Evolutionary conservation across 2,888 invertebrate genomes (phyloP), one percentile per base, ranked within the genome.

Genomic region (Cheiracanthium punctorium): DNA sequence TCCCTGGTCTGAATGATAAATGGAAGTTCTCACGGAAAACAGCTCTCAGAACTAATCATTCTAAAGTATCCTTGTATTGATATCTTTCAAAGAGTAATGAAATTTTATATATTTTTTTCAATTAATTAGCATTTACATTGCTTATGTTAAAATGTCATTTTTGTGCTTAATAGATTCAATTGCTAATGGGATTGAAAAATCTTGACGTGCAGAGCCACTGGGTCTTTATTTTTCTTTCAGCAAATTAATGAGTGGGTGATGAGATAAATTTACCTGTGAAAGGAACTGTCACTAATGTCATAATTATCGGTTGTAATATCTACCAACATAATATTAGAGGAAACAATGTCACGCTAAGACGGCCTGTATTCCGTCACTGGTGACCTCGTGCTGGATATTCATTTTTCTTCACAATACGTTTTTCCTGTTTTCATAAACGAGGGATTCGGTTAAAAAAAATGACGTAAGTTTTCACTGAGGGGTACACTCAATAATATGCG

Each of bases 251-350:
- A 48, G 48, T 17, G 17, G n/a, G 17, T 17, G 48, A n/a, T n/a
- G n/a, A 48, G 14, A 48, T 17, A 48, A 37, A 24, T 58, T 24
- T 58, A 58, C 12, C 20, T 24, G 24, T 58, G 24, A n/a, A 58
- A 58, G 58, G 24, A 58, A 24, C 2, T 58, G 58, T 58, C 58
- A 24, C 24, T 58, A 58, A 58, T 58, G 4, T 1, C 58, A 20
- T 58, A 58, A 58, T 58, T 58, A 58, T 24, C 58, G 12, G 43
- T 48, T 48, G 43, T 48, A 48, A 48, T 48, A 58, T 58, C 58
- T 24, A 24, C 58, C 58, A 58, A 58, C 58, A 24, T 24, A 58
- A 58, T 12, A 7, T 58, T 7, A 58, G 58, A 58, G 58, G 58
- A 58, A 58, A 58, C 58, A 58, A 58, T 58, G 58, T 58, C 58